A percentile compares a stretch with the other conserved stretches of the same genome.
Evolutionary conservation across 1,140 invertebrate genomes (phyloP).

Genomic region (Achatina immaculata): DNA sequence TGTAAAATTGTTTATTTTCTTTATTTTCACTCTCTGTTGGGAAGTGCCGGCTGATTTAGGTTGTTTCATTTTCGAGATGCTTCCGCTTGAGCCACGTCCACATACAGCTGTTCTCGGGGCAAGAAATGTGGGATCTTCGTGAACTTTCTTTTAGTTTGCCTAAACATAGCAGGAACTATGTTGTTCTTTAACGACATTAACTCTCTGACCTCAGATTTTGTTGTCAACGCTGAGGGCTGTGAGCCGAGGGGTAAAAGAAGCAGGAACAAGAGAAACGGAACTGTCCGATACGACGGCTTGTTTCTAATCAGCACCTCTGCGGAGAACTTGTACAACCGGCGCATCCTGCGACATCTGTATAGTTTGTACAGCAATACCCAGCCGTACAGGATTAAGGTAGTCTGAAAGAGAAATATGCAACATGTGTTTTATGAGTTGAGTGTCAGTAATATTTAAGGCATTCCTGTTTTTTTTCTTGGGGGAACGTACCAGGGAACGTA

Average conservation of each 20-base stretch:
- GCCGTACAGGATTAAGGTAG: conserved; percentile 34
- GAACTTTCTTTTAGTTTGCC: too few relatives aligned
- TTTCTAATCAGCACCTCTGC: conserved; percentile 27
- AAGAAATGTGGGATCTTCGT: too few relatives aligned
- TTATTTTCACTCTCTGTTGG: too few relatives aligned
- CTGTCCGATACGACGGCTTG: not conserved
- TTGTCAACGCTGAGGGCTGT: conserved; percentile 6
- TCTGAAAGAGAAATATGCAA: not conserved
- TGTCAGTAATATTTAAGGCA: not conserved
- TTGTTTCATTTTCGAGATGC: too few relatives aligned
- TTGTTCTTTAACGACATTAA: too few relatives aligned
- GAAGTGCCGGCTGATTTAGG: too few relatives aligned
- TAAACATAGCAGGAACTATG: too few relatives aligned
- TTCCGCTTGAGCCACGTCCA: too few relatives aligned
- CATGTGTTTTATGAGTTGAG: not conserved
- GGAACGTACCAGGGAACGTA: not conserved
- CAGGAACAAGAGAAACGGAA: not conserved
- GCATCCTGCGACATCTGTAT: conserved; percentile 10
- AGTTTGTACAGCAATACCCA: not conserved
- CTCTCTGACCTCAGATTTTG: conserved; percentile 20
- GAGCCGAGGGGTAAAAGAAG: not conserved
- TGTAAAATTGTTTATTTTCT: too few relatives aligned
- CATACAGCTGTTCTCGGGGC: too few relatives aligned
- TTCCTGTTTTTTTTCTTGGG: not conserved
- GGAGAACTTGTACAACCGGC: conserved; percentile 1